A percentile compares a stretch with the other conserved stretches of the same genome.
These are phyloP conservation scores for Ctenomys sociabilis DNA, from an alignment of 2,113 vertebrate species.

Conservation along the genomic window DNA sequence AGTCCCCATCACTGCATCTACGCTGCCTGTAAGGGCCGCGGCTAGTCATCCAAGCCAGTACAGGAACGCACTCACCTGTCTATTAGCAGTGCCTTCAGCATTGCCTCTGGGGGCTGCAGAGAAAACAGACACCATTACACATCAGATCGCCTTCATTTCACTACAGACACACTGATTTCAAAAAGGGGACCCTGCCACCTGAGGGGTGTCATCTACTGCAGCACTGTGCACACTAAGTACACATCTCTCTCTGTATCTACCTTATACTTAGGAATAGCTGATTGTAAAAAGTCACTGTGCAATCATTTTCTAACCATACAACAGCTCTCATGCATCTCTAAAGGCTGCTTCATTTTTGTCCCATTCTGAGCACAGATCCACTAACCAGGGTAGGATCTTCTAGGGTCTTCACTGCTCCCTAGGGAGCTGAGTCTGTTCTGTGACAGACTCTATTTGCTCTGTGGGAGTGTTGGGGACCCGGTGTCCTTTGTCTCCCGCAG, in stretches of 20 bases:
- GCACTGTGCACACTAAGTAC: not conserved
- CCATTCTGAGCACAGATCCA: accelerated
- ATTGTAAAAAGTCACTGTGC: too few relatives aligned
- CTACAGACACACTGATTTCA: accelerated
- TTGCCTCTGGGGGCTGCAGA: constrained; percentile 87
- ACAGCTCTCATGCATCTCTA: accelerated
- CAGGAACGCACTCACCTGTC: constrained; percentile 89
- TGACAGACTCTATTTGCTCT: accelerated
- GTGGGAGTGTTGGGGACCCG: not conserved
- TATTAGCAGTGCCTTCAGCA: constrained; percentile 89
- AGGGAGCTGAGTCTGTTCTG: not conserved
- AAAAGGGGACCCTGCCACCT: not conserved
- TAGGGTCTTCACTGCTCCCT: accelerated
- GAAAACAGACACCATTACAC: not conserved
- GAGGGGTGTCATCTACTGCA: accelerated
- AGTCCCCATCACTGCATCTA: accelerated
- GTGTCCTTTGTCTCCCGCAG: accelerated
- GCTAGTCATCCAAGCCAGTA: accelerated
- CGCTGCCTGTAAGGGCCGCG: accelerated
- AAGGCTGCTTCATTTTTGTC: accelerated
- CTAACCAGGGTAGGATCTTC: accelerated
- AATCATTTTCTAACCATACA: too few relatives aligned
- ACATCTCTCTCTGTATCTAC: not conserved
- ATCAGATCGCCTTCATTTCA: accelerated
- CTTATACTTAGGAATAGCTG: not conserved